Evolutionary conservation across 2,888 invertebrate species (phyloP).

Genomic region (Lomographa bimaculata): DNA sequence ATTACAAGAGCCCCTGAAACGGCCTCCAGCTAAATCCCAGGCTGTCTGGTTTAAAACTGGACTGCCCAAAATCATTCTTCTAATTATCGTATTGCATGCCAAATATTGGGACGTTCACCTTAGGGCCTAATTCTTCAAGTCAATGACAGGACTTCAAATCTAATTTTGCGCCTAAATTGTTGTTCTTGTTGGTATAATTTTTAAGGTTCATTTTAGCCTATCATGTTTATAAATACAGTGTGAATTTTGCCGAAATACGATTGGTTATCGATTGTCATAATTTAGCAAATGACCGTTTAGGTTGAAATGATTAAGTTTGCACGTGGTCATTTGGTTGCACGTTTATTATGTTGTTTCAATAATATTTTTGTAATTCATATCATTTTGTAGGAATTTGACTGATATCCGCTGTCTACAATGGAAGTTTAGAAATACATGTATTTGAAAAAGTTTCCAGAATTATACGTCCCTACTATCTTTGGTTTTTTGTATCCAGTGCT

Average conservation of each 20-base stretch:
- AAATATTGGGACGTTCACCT: conserved; percentile 37
- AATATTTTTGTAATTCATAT: conserved; percentile 2
- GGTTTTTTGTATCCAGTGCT: too few species aligned
- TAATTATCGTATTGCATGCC: conserved; percentile 38
- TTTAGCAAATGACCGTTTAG: conserved; percentile 3
- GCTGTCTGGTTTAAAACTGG: conserved; percentile 41
- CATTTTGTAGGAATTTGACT: conserved; percentile 5
- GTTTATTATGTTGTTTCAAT: background rate
- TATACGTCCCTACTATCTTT: too few species aligned
- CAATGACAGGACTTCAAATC: conserved; percentile 23
- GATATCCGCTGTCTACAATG: too few species aligned
- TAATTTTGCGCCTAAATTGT: background rate
- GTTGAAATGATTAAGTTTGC: background rate
- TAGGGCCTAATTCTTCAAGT: conserved; percentile 30
- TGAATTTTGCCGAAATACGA: conserved; percentile 17
- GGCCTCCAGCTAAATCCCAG: conserved; percentile 62
- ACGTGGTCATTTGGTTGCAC: conserved; percentile 5
- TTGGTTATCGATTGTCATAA: conserved; percentile 15
- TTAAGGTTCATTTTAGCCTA: conserved; percentile 10
- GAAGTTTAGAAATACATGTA: too few species aligned
- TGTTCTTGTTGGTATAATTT: background rate
- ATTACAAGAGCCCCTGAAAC: conserved; percentile 41
- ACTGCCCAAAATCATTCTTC: conserved; percentile 34
- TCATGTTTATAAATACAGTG: conserved; percentile 15
- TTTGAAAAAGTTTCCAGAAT: too few species aligned